phyloP scores from a whole-genome alignment of 1,140 invertebrate species.

The Ectropis grisescens region DNA sequence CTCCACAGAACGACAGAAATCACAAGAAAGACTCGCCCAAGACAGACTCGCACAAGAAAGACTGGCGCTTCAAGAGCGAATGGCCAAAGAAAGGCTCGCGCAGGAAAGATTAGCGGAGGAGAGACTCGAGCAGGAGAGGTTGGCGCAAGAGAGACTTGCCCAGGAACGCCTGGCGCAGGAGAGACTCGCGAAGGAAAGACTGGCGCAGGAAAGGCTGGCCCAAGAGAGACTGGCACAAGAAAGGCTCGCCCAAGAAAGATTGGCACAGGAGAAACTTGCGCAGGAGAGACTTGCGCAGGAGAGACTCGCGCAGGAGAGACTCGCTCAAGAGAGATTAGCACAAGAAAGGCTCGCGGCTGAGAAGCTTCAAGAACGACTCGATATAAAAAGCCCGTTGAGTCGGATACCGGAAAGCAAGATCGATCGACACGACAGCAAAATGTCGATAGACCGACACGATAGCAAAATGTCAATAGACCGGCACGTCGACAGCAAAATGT shows the following conservation, averaged over 20 bases:
- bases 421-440: slow-evolving; percentile 17
- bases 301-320: slow-evolving; percentile 1
- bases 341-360: neutral
- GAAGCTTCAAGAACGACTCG: slow-evolving; percentile 15
- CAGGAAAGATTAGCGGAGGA: slow-evolving; percentile 12
- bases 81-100: slow-evolving; percentile 8
- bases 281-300: slow-evolving; percentile 19
- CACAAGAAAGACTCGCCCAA: slow-evolving; percentile 8
- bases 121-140: slow-evolving; percentile 1
- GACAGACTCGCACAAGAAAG: slow-evolving; percentile 15
- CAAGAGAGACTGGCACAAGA: slow-evolving; percentile 21
- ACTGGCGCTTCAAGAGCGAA: slow-evolving; percentile 1
- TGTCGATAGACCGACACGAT: slow-evolving; percentile 10
- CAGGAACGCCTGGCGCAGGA: slow-evolving; percentile 18
- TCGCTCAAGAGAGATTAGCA: slow-evolving; percentile 11
- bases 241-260: slow-evolving; percentile 11
- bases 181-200: slow-evolving; percentile 11
- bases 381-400: slow-evolving; percentile 11
- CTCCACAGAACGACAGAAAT: slow-evolving; percentile 5
- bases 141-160: slow-evolving; percentile 9
- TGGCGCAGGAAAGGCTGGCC: slow-evolving; percentile 23
- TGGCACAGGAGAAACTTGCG: slow-evolving; percentile 9
- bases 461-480: slow-evolving; percentile 15
- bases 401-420: slow-evolving; percentile 26
- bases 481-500: slow-evolving; percentile 16